A percentile compares a stretch with the other conserved stretches of the same genome.
These are phyloP conservation scores for Calameuta idolon DNA, from an alignment of 2,888 invertebrate genomes.

Conservation along the genomic window DNA sequence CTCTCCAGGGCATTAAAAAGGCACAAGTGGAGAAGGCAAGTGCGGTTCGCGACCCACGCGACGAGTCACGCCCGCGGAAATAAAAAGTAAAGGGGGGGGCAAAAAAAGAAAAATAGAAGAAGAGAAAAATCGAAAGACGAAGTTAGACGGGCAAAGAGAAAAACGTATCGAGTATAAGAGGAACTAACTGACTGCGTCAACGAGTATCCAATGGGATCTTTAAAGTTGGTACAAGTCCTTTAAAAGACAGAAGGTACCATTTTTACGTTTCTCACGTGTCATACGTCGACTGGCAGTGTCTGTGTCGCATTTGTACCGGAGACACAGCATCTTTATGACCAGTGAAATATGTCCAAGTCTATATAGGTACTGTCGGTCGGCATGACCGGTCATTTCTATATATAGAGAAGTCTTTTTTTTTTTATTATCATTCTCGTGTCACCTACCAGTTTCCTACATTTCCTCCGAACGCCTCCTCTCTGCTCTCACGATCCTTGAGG, in stretches of 20 bases:
- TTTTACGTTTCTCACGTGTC: background rate
- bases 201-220: background rate
- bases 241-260: background rate
- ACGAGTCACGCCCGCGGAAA: background rate
- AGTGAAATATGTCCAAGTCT: background rate
- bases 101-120: background rate
- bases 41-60: background rate
- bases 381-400: background rate
- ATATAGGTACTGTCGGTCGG: background rate
- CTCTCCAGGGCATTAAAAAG: background rate
- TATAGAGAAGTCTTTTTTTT: background rate
- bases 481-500: background rate
- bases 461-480: background rate
- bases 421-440: background rate
- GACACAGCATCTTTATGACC: background rate
- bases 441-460: background rate
- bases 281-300: background rate
- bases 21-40: background rate
- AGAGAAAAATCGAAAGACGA: background rate
- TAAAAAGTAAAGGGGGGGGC: conserved; percentile 1
- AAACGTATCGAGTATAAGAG: background rate
- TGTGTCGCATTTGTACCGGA: background rate
- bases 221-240: background rate
- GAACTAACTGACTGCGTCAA: background rate
- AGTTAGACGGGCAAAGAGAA: background rate